Conservation (phyloP, 1,140 invertebrate genomes). For the Temnothorax curvispinosus region DNA sequence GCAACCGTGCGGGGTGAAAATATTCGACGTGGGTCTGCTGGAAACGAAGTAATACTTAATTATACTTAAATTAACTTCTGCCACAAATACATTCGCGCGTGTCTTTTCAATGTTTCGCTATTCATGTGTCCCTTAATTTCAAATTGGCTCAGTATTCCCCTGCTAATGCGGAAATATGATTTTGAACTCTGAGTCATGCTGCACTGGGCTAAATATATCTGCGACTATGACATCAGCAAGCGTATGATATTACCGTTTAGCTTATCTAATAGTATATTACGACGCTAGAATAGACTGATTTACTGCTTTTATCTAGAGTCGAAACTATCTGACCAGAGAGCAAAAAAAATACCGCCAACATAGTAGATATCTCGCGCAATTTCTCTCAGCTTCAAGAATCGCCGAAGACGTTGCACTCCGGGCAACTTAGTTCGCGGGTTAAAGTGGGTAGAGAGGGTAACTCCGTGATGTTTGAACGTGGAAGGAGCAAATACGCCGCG, state of each 20-base stretch:
- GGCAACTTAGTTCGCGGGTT: conserved; percentile 42
- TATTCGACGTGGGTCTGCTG: background rate
- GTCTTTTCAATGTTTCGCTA: background rate
- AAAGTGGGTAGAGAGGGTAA: conserved; percentile 43
- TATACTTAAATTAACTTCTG: conserved; percentile 10
- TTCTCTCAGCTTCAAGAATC: conserved; percentile 27
- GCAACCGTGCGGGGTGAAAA: background rate
- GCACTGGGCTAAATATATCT: background rate
- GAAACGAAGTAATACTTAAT: background rate
- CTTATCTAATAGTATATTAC: conserved; percentile 12
- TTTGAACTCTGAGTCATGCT: conserved; percentile 1
- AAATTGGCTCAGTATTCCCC: background rate
- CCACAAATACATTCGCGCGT: background rate
- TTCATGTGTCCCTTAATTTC: background rate
- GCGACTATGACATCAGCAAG: conserved; percentile 2
- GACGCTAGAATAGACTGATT: background rate
- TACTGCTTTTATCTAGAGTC: background rate
- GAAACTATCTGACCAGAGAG: background rate
- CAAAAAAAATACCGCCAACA: conserved; percentile 14
- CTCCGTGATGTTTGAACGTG: conserved; percentile 51
- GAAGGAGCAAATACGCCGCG: conserved; percentile 48
- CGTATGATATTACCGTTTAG: background rate
- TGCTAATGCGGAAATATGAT: conserved; percentile 4
- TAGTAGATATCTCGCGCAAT: conserved; percentile 5
- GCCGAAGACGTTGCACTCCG: conserved; percentile 30